Conservation (phyloP, 2,888 invertebrate species). For the Cataglyphis albicans region DNA sequence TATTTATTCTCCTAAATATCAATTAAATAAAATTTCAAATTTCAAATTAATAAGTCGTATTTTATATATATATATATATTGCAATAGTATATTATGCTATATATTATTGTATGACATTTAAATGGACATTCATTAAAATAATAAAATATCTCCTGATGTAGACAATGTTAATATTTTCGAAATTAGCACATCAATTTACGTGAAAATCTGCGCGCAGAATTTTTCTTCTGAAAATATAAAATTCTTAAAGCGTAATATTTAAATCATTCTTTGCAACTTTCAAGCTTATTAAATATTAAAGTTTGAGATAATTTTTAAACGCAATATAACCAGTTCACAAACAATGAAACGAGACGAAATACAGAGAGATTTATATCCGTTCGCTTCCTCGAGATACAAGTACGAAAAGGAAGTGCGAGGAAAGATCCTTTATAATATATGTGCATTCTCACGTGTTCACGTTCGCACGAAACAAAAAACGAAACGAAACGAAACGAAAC, state of each 20-base stretch:
- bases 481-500: background rate
- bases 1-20: constrained; percentile 18
- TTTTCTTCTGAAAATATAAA: background rate
- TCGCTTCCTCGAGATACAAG: constrained; percentile 9
- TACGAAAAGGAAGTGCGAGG: background rate
- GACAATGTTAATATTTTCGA: background rate
- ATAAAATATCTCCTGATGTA: background rate
- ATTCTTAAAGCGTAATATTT: background rate
- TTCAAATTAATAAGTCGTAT: constrained; percentile 19
- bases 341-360: constrained; percentile 31
- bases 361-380: constrained; percentile 38
- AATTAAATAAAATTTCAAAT: constrained; percentile 22
- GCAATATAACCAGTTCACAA: constrained; percentile 3
- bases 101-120: background rate
- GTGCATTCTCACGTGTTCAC: background rate
- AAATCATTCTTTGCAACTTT: constrained; percentile 8
- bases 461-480: background rate
- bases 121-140: background rate
- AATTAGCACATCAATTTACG: background rate
- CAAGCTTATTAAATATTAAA: background rate
- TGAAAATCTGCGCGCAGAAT: background rate
- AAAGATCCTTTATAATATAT: constrained; percentile 7
- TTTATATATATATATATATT: background rate
- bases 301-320: constrained; percentile 12
- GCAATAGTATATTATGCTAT: background rate